Base-by-base conservation (phyloP, 2,888 invertebrate genomes). In the Teinopalpus imperialis region DNA sequence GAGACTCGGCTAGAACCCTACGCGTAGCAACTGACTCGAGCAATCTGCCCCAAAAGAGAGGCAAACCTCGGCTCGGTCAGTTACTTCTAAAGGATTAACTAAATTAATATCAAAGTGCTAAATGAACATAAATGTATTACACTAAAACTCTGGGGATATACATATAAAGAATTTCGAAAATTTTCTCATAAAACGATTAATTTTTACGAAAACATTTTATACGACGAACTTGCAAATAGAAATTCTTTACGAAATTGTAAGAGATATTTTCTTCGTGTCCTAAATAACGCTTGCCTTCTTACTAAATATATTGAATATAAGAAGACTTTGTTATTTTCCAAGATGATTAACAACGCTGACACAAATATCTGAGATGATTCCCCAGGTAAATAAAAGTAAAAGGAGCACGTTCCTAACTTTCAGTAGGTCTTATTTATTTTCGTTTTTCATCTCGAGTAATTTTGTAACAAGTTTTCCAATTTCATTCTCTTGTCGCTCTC, bases 391-490 rank as follows among this genome's bases (percentile, higher is more conserved):
- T 54, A 56, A 65, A 62, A 63, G 59, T 56, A 54, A 64, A 49
- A 57, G 56, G 50, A 51, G 63, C 68, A 64, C 73, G 73, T 70
- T 66, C 54, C 59, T 66, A 81, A 82, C 78, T 65, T 82, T 79
- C 74, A 66, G 70, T 68, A 73, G 63, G 66, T 69, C 66, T 73
- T 80, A 74, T 80, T 81, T 80, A 81, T 81, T 85, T 81, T 76
- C 65, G 81, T 74, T 45, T 81, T 81, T 81, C 81, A 75, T 81
- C 75, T 71, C 69, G 59, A 72, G 76, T 80, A 81, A 85, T 85
- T 82, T 74, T 73, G 76, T 82, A 83, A 83, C 86, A 87, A 87
- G 86, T 87, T 88, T 87, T 86, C 85, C 87, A 87, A 88, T 87
- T 88, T 87, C 81, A 80, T 83, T 85, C 81, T 82, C 79, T 82